phyloP scores from a whole-genome alignment of 1,140 invertebrate species.

The Magallana ariakensis region DNA sequence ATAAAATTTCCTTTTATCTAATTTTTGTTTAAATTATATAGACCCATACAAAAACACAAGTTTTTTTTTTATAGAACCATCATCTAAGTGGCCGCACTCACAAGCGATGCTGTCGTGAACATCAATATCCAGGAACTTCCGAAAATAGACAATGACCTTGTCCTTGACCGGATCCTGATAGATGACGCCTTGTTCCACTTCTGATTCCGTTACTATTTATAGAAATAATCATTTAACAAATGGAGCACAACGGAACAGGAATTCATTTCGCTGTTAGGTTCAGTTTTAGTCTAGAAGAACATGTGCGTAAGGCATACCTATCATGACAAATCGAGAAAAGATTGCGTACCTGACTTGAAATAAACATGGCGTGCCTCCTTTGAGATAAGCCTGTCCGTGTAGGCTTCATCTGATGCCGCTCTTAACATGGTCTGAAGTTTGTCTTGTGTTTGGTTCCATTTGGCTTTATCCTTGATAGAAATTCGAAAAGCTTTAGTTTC shows the following conservation, averaged over 20 bases:
- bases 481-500: not conserved
- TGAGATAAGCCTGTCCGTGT: slow-evolving; percentile 53
- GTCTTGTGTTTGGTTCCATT: slow-evolving; percentile 43
- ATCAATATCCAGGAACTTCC: slow-evolving; percentile 59
- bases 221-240: not conserved
- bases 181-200: slow-evolving; percentile 63
- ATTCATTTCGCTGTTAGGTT: too few relatives aligned
- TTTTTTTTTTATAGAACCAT: too few relatives aligned
- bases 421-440: slow-evolving; percentile 50
- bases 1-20: too few relatives aligned
- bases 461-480: slow-evolving; percentile 47
- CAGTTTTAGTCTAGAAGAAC: too few relatives aligned
- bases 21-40: too few relatives aligned
- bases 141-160: slow-evolving; percentile 60
- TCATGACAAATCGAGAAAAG: too few relatives aligned
- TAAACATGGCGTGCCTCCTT: slow-evolving; percentile 53
- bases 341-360: slow-evolving; percentile 59
- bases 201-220: slow-evolving; percentile 67
- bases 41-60: too few relatives aligned
- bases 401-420: slow-evolving; percentile 50
- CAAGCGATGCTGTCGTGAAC: slow-evolving; percentile 55
- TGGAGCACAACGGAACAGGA: too few relatives aligned
- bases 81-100: not conserved
- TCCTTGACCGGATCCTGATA: slow-evolving; percentile 48
- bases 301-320: too few relatives aligned